These are phyloP conservation scores for Malthinus seriepunctatus DNA, from an alignment of 2,888 invertebrate genomes.

Conservation along the genomic window DNA sequence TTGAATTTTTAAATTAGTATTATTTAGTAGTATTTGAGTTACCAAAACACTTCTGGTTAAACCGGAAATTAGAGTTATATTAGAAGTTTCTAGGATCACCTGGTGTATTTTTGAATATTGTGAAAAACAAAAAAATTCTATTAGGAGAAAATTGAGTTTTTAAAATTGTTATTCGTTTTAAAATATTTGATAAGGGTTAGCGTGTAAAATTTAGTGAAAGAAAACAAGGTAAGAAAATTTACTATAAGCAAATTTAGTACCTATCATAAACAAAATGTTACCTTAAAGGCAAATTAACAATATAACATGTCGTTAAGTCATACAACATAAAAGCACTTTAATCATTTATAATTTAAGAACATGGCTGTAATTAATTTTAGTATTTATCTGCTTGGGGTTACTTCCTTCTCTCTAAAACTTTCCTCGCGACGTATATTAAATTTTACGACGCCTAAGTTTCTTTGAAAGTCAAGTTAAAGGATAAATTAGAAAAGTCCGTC, in stretches of 20 bases:
- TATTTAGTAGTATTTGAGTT: no score
- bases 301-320: slow-evolving; percentile 31
- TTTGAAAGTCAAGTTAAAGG: slow-evolving; percentile 12
- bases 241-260: slow-evolving; percentile 21
- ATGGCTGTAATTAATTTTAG: slow-evolving; percentile 34
- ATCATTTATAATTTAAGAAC: slow-evolving; percentile 35
- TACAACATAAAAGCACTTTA: slow-evolving; percentile 30
- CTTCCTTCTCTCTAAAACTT: slow-evolving; percentile 24
- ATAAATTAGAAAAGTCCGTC: slow-evolving; percentile 22
- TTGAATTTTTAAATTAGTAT: no score
- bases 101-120: no score
- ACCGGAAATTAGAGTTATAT: no score
- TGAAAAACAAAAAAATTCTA: no score
- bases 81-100: no score
- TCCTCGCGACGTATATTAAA: slow-evolving; percentile 24
- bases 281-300: slow-evolving; percentile 29
- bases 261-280: slow-evolving; percentile 31
- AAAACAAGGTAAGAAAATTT: not conserved
- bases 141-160: no score
- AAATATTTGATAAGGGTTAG: no score
- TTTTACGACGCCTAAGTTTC: slow-evolving; percentile 21
- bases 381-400: slow-evolving; percentile 33
- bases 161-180: no score
- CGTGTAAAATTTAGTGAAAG: no score
- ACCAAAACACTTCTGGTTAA: no score